phyloP scores from a whole-genome alignment of 2,113 vertebrate species.

The Aphelocoma coerulescens region DNA sequence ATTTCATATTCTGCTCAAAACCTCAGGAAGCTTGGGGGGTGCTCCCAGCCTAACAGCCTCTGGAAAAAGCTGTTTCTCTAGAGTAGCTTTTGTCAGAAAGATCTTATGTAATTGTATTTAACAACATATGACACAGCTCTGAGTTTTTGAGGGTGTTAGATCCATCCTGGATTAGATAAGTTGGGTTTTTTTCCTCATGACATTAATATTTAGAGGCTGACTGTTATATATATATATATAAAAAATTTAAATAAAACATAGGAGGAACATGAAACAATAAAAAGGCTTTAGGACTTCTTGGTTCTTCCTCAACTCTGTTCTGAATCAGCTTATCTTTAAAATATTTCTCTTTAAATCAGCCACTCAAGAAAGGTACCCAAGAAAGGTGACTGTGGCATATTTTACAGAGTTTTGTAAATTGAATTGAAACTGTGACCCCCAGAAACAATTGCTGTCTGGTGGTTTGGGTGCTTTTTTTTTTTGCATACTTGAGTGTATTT shows the following conservation, averaged over 20 bases:
- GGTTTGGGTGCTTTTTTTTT: neutral
- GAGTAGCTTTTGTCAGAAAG: neutral
- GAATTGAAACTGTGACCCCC: neutral
- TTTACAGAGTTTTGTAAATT: neutral
- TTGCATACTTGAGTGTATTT: conserved; percentile 2
- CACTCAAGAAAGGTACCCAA: neutral
- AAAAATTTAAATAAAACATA: neutral
- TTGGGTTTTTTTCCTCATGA: neutral
- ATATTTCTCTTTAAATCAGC: neutral
- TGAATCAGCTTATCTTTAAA: neutral
- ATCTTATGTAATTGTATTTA: neutral
- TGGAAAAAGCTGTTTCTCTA: neutral
- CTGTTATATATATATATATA: neutral
- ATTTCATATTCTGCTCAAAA: neutral
- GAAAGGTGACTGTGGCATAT: neutral
- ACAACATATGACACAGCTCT: neutral
- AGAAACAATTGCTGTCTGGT: neutral
- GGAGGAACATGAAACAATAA: neutral
- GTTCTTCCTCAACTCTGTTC: neutral
- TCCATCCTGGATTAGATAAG: neutral
- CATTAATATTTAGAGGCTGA: neutral
- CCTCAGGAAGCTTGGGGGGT: neutral
- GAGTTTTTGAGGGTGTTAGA: neutral
- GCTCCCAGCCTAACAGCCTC: neutral
- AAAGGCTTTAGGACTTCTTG: neutral